Percentiles rank a stretch among this genome's conserved stretches.
phyloP scores from a whole-genome alignment of 2,113 vertebrate genomes.

The Taurulus bubalis region DNA sequence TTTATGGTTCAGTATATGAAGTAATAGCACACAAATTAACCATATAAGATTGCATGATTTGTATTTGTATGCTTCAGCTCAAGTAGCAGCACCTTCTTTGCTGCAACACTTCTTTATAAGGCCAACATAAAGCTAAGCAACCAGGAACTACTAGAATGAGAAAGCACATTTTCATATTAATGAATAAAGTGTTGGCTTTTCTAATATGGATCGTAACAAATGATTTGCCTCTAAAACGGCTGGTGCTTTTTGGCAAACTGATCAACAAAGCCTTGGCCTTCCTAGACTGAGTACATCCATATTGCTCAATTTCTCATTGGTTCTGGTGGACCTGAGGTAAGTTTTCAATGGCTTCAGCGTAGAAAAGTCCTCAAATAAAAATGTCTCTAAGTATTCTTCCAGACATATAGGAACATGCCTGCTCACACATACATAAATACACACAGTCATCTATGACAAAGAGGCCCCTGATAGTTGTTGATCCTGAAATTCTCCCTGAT shows the following conservation, averaged over 20 bases:
- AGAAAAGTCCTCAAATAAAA: too few relatives aligned
- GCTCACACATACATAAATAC: neutral
- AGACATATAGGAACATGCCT: neutral
- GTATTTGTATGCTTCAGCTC: neutral
- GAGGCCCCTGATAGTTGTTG: neutral
- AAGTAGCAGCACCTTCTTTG: neutral
- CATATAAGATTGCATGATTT: too few relatives aligned
- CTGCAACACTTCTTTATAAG: neutral
- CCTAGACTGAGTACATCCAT: too few relatives aligned
- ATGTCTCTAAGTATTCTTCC: neutral
- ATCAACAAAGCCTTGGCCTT: neutral
- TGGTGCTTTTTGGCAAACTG: neutral
- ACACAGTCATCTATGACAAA: neutral
- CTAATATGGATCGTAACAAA: neutral
- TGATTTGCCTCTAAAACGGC: neutral
- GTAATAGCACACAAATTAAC: too few relatives aligned
- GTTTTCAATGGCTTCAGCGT: neutral
- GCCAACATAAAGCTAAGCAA: neutral
- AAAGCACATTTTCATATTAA: neutral
- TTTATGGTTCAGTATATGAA: too few relatives aligned
- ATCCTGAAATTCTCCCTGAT: constrained; percentile 6
- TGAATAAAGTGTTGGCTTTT: neutral
- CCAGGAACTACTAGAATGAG: neutral
- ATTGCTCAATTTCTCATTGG: neutral
- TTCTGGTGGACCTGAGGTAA: neutral